Conservation (phyloP, 2,113 vertebrate genomes). For the Numida meleagris region DNA sequence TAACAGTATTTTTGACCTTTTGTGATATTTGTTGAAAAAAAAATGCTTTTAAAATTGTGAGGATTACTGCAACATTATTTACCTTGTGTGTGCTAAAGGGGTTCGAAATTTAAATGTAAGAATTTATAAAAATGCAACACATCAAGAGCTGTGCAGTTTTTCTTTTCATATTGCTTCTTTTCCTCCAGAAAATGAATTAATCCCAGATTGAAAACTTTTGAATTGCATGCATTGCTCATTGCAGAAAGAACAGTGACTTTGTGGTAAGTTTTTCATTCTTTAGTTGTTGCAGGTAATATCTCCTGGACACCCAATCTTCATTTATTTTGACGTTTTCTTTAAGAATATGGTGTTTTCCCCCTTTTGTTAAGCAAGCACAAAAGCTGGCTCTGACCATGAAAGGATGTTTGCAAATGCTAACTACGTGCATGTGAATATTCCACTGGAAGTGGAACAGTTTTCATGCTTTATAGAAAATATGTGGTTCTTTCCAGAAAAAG, state of each 20-base stretch:
- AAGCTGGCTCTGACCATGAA: not conserved
- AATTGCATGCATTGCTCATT: not conserved
- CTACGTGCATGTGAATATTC: not conserved
- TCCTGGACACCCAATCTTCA: not conserved
- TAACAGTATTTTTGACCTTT: fast-evolving
- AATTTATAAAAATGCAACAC: not conserved
- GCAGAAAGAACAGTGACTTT: not conserved
- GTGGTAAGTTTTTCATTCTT: not conserved
- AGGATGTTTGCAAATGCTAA: not conserved
- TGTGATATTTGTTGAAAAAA: not conserved
- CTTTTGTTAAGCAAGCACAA: not conserved
- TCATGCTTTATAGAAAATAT: not conserved
- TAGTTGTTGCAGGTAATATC: not conserved
- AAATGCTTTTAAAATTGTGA: not conserved
- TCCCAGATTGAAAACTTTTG: not conserved
- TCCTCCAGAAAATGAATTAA: not conserved
- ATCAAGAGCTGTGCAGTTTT: not conserved
- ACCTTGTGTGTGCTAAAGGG: not conserved
- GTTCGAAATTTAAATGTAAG: not conserved
- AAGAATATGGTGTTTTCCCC: fast-evolving
- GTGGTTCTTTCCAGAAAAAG: not conserved
- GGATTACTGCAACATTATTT: not conserved
- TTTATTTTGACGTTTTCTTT: not conserved
- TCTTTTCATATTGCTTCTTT: not conserved
- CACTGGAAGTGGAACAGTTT: fast-evolving